Conservation (phyloP, 2,797 vertebrate species). For the Urosaurus nigricauda region DNA sequence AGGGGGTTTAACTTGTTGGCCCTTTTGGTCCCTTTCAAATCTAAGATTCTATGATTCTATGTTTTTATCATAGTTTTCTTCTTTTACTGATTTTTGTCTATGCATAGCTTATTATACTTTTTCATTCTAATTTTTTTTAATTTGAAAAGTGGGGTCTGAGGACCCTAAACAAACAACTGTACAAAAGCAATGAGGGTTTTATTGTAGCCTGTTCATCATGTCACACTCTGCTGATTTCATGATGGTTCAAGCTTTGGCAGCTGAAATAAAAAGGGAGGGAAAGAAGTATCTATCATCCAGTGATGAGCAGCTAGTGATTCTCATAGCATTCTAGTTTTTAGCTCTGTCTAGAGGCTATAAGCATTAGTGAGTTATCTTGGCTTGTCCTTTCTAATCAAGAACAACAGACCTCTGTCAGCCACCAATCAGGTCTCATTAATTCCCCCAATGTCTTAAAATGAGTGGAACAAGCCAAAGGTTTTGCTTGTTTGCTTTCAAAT, state of each 20-base stretch:
- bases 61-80: not conserved
- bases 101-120: not conserved
- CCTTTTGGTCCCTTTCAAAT: too few relatives aligned
- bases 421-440: not conserved
- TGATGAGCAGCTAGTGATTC: not conserved
- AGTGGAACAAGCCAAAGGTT: not conserved
- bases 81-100: not conserved
- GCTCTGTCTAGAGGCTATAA: not conserved
- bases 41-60: not conserved
- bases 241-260: constrained; percentile 1
- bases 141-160: not conserved
- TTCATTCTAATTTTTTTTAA: not conserved
- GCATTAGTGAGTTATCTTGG: not conserved
- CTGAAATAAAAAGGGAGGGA: not conserved
- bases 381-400: not conserved
- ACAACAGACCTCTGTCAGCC: not conserved
- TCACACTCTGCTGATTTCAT: not conserved
- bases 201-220: not conserved
- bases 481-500: not conserved
- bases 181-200: not conserved
- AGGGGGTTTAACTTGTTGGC: too few relatives aligned
- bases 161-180: not conserved
- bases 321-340: not conserved
- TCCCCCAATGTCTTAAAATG: not conserved
- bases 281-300: not conserved